Percentiles rank a stretch among this genome's conserved stretches.
These are phyloP conservation scores for Ceyx erithaca DNA, from an alignment of 2,797 vertebrate species.

Conservation along the genomic window DNA sequence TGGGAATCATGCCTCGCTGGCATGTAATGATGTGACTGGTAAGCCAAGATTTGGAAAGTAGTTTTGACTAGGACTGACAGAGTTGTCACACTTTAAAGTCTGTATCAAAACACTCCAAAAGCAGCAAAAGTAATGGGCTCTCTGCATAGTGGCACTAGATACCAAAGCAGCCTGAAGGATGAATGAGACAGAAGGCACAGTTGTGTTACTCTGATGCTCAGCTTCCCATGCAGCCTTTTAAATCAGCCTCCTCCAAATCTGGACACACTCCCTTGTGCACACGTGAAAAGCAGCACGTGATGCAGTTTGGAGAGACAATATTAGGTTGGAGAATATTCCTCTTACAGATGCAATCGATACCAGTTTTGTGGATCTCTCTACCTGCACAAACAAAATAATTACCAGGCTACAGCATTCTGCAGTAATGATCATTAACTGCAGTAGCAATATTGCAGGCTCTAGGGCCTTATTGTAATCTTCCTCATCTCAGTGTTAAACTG, in stretches of 20 bases:
- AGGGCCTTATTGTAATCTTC: slow-evolving; percentile 67
- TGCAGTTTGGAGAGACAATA: background rate
- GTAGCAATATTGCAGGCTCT: slow-evolving; percentile 60
- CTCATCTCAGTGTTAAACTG: slow-evolving; percentile 55
- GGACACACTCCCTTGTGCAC: background rate
- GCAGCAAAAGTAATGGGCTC: background rate
- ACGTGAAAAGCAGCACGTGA: background rate
- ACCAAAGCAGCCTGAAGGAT: background rate
- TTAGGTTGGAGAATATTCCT: slow-evolving; percentile 7
- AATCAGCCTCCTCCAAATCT: background rate
- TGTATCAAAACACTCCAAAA: background rate
- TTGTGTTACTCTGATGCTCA: background rate
- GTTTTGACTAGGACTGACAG: background rate
- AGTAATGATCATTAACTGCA: slow-evolving; percentile 66
- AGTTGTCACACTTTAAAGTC: background rate
- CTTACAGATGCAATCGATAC: background rate
- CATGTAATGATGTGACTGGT: background rate
- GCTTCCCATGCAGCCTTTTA: slow-evolving; percentile 7
- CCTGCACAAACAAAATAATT: slow-evolving; percentile 27
- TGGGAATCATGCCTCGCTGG: background rate
- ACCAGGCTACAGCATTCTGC: slow-evolving; percentile 50
- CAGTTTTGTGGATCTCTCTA: slow-evolving; percentile 44
- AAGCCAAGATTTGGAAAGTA: background rate
- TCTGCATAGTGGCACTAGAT: background rate
- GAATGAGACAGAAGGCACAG: slow-evolving; percentile 11